Percentiles rank a stretch among this genome's conserved stretches.
Evolutionary conservation across 1,140 invertebrate genomes (phyloP).

Genomic region (Contarinia nasturtii): DNA sequence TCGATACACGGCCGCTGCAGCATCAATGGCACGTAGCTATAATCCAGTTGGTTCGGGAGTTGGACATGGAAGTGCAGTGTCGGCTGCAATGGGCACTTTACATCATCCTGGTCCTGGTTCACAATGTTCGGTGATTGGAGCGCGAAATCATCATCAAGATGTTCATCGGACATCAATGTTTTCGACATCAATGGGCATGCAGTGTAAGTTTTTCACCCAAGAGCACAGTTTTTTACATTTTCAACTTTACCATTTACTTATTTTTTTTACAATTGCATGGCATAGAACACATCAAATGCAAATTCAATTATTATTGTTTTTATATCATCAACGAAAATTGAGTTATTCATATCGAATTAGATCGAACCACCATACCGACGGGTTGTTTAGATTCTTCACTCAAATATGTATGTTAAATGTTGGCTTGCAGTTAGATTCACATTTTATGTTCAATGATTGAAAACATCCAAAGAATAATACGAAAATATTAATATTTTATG

Average conservation of each 20-base stretch:
- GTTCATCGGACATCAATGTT: slow-evolving; percentile 39
- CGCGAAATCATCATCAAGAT: slow-evolving; percentile 30
- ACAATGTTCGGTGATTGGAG: slow-evolving; percentile 37
- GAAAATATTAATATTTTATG: too few relatives aligned
- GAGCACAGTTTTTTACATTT: too few relatives aligned
- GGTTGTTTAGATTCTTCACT: too few relatives aligned
- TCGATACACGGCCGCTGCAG: slow-evolving; percentile 40
- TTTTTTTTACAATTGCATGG: too few relatives aligned
- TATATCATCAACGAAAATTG: neutral
- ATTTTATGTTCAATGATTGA: too few relatives aligned
- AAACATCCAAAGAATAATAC: too few relatives aligned
- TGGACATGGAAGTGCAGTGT: slow-evolving; percentile 19
- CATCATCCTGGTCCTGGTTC: slow-evolving; percentile 28
- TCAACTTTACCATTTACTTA: too few relatives aligned
- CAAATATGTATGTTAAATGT: too few relatives aligned
- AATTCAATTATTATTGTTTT: neutral
- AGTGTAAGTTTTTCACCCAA: slow-evolving; percentile 31
- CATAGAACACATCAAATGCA: too few relatives aligned
- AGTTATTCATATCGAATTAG: too few relatives aligned
- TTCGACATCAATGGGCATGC: slow-evolving; percentile 39
- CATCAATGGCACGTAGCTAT: slow-evolving; percentile 27
- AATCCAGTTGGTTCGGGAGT: slow-evolving; percentile 25
- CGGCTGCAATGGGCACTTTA: slow-evolving; percentile 12
- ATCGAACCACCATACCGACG: too few relatives aligned
- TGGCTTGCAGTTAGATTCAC: too few relatives aligned